Evolutionary conservation across 2,888 invertebrate genomes (phyloP), one percentile per base, ranked within the genome.

Genomic region (Patella caerulea): DNA sequence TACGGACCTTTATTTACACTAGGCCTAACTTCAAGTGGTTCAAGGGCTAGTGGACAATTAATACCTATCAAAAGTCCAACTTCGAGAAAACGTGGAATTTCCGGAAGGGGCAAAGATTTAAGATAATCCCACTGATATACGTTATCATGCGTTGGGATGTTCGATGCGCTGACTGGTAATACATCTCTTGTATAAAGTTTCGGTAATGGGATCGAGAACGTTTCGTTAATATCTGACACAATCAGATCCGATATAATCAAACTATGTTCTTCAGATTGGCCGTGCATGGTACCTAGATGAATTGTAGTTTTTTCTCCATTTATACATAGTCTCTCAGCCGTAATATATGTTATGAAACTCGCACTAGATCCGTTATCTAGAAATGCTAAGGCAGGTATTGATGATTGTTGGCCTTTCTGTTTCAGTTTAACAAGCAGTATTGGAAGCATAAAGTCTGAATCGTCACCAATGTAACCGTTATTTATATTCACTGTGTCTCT

Each of bases 351-450:
- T 15, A 71, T 75, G 29, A 78, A 71, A 29, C 45, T 54, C 15
- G 56, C 78, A 71, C 56, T 72, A 34, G 71, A 71, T 15, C 75
- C 75, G 3, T 71, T 19, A 45, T 78, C 78, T n/a, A 78, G 19
- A 53, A 78, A 78, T 7, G 75, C 78, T 34, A 34, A 2, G 3
- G 34, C 34, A 34, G 2, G 34, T 45, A 45, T 45, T 4, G 34
- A 45, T 45, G 34, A 45, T 4, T 45, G 34, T 45, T 45, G 5
- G 34, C 34, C 34, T 45, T 45, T 45, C 34, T 45, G 34, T 45
- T 45, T 45, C 34, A 45, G 34, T 45, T 45, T 45, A 45, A 45
- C 34, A 45, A 7, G 34, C 34, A 45, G 34, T 45, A 45, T 45
- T 45, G 34, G 0, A 45, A 45, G 34, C 34, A 45, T 45, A 45